These are phyloP conservation scores for Nyctereutes procyonoides DNA, from an alignment of 2,113 vertebrate species.

Conservation along the genomic window DNA sequence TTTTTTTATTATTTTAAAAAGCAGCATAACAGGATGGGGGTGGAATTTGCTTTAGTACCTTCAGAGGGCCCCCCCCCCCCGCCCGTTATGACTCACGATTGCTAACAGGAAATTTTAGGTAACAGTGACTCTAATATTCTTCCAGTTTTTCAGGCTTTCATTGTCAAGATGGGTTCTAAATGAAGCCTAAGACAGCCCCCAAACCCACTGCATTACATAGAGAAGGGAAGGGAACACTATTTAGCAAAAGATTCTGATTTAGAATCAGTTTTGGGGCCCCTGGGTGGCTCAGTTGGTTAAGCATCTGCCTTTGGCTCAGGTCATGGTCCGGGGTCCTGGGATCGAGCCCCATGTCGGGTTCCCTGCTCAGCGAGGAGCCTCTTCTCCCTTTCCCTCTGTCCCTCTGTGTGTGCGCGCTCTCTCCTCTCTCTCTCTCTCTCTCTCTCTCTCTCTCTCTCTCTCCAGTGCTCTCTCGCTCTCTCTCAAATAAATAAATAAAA, in stretches of 20 bases:
- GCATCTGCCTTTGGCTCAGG: too few relatives aligned
- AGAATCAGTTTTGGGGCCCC: neutral
- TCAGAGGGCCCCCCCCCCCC: neutral
- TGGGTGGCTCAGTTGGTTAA: too few relatives aligned
- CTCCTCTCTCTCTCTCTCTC: too few relatives aligned
- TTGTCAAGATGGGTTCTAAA: constrained; percentile 67
- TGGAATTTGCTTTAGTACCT: constrained; percentile 56
- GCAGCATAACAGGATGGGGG: constrained; percentile 39
- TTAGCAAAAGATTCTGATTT: neutral
- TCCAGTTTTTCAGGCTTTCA: constrained; percentile 51
- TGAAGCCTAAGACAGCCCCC: neutral
- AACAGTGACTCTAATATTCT: constrained; percentile 59
- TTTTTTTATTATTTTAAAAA: constrained; percentile 18
- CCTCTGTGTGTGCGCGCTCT: too few relatives aligned
- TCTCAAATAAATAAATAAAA: too few relatives aligned
- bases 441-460: too few relatives aligned
- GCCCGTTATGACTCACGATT: constrained; percentile 63
- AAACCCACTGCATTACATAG: neutral
- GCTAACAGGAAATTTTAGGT: constrained; percentile 60
- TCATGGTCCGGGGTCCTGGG: too few relatives aligned
- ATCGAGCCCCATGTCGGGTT: too few relatives aligned
- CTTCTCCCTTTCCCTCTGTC: too few relatives aligned
- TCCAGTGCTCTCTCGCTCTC: too few relatives aligned
- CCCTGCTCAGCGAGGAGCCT: too few relatives aligned
- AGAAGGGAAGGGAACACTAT: neutral